These are phyloP conservation scores for Berghia stephanieae DNA, from an alignment of 1,140 invertebrate species.

Conservation along the genomic window DNA sequence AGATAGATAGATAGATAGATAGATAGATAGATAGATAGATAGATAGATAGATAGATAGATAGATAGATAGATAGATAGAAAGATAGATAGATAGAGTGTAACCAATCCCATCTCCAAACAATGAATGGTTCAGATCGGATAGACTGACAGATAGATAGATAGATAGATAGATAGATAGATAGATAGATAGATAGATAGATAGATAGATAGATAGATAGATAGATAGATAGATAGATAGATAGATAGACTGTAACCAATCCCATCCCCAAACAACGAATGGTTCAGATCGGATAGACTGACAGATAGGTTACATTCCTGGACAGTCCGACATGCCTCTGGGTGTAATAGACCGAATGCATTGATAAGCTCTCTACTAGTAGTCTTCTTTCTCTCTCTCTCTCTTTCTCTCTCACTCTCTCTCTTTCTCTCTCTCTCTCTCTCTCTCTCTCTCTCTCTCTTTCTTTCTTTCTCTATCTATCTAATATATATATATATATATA, in stretches of 20 bases:
- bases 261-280: not conserved
- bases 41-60: conserved; percentile 19
- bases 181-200: conserved; percentile 5
- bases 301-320: not conserved
- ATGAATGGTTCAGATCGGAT: too few relatives aligned
- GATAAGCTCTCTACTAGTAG: not conserved
- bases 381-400: conserved; percentile 7
- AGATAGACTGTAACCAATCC: too few relatives aligned
- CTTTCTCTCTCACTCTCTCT: not conserved
- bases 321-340: not conserved
- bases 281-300: not conserved
- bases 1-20: conserved; percentile 19
- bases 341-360: not conserved
- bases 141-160: not conserved
- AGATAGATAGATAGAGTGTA: conserved; percentile 2
- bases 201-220: not conserved
- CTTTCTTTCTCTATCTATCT: not conserved
- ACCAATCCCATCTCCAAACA: too few relatives aligned
- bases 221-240: conserved; percentile 1
- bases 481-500: too few relatives aligned
- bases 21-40: conserved; percentile 19
- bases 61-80: conserved; percentile 17
- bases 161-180: not conserved
- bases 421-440: not conserved
- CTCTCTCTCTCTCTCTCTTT: not conserved